Base-by-base conservation (phyloP, 2,113 vertebrate species). In the Clupea harengus region DNA sequence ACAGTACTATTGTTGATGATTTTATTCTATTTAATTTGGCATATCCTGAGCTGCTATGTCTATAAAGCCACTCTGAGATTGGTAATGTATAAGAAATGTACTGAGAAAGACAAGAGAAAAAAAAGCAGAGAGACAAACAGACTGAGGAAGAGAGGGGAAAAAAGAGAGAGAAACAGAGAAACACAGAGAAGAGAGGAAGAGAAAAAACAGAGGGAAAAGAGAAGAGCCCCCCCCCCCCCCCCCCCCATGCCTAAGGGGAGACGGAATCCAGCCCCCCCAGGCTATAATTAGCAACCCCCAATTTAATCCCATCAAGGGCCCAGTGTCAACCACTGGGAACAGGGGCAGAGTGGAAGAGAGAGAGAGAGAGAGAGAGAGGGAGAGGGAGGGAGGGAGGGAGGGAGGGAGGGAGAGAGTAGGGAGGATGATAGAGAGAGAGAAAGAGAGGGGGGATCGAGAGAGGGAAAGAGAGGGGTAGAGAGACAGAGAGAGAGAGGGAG, bases 201-300 rank as follows among this genome's bases (percentile, higher is more conserved):
- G n/a, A 10, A 28, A 28, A 13, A 25, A 13, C 2, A 28, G 8
- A 32, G 64, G 15, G 64, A 13, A 15, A 28, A 32, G 64, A 28
- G 64, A 28, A 72, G 9, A 72, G 64, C 52, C 52, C 52, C 13
- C 52, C 18, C 17, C 52, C 18, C 52, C 13, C 52, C 4, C 2
- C 52, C 2, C 18, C 25, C 4, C 9, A 2, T 28, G n/a, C 64
- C 64, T 8, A 10, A 6, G 8, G 25, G 64, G n/a, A 25, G 64
- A 28, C 81, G 81, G 85, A 89, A 89, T 87, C 86, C 89, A 86
- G 67, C 39, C 67, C 2, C 87, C 82, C 64, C 67, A 78, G 90
- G 92, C 92, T 93, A 91, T 93, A 93, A 93, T 93, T 93, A 92
- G 92, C 87, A 90, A 89, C 89, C 90, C 92, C 89, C 90, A 93